Base-by-base conservation (phyloP, 2,888 invertebrate genomes). In the Oligia latruncula region DNA sequence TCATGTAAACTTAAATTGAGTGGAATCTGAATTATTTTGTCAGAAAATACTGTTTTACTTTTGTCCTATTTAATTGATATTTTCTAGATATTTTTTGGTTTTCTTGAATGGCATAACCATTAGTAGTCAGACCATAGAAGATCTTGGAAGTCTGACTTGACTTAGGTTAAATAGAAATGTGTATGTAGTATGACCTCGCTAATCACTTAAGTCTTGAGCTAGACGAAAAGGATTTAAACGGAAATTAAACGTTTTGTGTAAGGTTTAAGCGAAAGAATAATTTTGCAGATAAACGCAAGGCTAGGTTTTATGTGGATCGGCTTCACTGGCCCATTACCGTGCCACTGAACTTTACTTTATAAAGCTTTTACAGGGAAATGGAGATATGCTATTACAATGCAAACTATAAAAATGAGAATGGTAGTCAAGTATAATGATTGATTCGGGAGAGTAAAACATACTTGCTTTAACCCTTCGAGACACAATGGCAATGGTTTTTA, bases 221-320 rank as follows among this genome's bases (percentile, higher is more conserved):
- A 20, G 13, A 75, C 29, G 9, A 67, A 58, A 74, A 66, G 17
- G 49, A 74, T 77, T 85, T 72, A 64, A 78, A 70, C 70, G 82
- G 87, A 87, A 87, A 87, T 87, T 81, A 87, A 84, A 87, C 67
- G 79, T 82, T 87, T 87, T 80, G 79, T 81, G 73, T 77, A 71
- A 72, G 49, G 68, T 71, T 82, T n/a, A 62, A 62, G 71, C 35
- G 74, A 84, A 87, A 87, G 62, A 82, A 84, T 78, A 78, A 80
- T 79, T 78, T 65, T n/a, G 29, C 49, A 87, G 65, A 87, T 77
- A 79, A 79, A 75, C 85, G 29, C 66, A 67, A 85, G 67, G 17
- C 65, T 62, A 49, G 70, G 46, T 64, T 82, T 73, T 72, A 77
- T 70, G 40, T 73, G 52, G 76, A 74, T 46, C 52, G 43, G 43